A percentile compares a stretch with the other conserved stretches of the same genome.
phyloP scores from a whole-genome alignment of 1,140 invertebrate species.

The Drosophila punjabiensis region DNA sequence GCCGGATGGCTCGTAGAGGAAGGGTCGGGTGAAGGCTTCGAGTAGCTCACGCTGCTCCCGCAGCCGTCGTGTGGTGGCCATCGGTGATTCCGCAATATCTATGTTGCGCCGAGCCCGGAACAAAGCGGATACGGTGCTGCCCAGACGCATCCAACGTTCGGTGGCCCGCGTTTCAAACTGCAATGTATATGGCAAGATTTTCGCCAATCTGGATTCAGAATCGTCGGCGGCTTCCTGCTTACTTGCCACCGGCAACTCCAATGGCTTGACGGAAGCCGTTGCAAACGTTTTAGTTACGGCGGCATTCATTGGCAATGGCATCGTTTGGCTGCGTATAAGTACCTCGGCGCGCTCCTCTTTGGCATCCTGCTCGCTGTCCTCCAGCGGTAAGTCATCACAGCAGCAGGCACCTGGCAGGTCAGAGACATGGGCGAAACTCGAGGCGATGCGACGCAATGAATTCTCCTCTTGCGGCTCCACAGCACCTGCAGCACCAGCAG shows the following conservation, averaged over 20 bases:
- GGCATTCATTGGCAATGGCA: neutral
- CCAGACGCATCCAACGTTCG: constrained; percentile 63
- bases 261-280: accelerated
- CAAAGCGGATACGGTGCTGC: constrained; percentile 53
- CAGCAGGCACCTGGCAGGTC: constrained; percentile 31
- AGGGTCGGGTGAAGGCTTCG: constrained; percentile 61
- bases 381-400: constrained; percentile 32
- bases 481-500: neutral
- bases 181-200: neutral
- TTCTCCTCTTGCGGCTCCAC: neutral
- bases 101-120: constrained; percentile 54
- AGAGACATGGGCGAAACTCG: constrained; percentile 59
- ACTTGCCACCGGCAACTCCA: neutral
- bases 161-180: constrained; percentile 34
- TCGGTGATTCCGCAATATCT: constrained; percentile 17
- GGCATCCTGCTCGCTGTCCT: constrained; percentile 59
- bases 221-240: too few species aligned
- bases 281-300: neutral
- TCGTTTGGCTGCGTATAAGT: constrained; percentile 50
- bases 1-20: constrained; percentile 40
- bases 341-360: constrained; percentile 59
- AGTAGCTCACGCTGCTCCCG: constrained; percentile 64
- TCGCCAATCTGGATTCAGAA: neutral
- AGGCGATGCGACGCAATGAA: constrained; percentile 57
- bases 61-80: constrained; percentile 45